Evolutionary conservation across 30 jellyfish, hydroid and myxozoan species (phyloP).

Genomic region (Hydractinia echinata): DNA sequence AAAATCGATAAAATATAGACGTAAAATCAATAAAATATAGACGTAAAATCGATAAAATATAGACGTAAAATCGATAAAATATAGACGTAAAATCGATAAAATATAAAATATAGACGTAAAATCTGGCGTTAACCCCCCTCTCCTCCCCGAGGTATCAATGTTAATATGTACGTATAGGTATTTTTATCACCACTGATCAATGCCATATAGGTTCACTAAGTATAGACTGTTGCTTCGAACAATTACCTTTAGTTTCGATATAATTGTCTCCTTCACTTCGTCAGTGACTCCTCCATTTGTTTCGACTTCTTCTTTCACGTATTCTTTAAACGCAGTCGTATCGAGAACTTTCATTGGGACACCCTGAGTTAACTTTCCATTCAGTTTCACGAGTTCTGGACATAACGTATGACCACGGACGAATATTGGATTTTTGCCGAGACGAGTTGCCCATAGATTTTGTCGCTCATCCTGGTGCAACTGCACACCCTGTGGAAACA

Average conservation of each 20-base stretch:
- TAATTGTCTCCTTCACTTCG: conserved; percentile 42
- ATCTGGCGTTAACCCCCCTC: background rate
- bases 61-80: background rate
- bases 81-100: background rate
- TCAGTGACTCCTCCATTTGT: conserved; percentile 48
- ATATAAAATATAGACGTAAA: background rate
- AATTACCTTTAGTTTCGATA: conserved; percentile 65
- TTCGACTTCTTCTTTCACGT: conserved; percentile 54
- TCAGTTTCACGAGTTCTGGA: conserved; percentile 78
- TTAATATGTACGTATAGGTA: background rate
- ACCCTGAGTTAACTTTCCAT: conserved; percentile 95
- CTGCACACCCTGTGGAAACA: conserved; percentile 69
- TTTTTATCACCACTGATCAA: no score
- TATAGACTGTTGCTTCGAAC: background rate
- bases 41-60: background rate
- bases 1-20: background rate
- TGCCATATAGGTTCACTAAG: background rate
- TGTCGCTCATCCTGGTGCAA: conserved; percentile 93
- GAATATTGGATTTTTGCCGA: conserved; percentile 85
- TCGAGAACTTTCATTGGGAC: conserved; percentile 98
- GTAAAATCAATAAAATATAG: background rate
- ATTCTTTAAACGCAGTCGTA: conserved; percentile 59
- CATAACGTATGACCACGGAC: conserved; percentile 94
- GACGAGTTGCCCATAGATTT: conserved; percentile 96
- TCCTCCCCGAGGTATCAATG: background rate